Evolutionary conservation across 2,888 invertebrate species (phyloP), one percentile per base, ranked within the genome.

Genomic region (Ornithoptera priamus): DNA sequence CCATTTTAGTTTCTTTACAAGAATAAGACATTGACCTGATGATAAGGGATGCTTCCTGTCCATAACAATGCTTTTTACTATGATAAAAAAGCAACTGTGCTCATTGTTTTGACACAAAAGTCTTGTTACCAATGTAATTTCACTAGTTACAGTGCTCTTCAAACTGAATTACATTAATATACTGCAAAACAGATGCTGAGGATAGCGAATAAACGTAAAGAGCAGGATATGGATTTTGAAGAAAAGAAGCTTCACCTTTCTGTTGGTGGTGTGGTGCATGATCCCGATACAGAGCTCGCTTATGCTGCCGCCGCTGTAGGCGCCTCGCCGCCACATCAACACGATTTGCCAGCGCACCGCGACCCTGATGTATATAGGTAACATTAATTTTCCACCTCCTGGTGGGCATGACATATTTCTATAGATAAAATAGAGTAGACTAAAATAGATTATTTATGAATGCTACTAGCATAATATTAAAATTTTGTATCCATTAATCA

Each of bases 221-320:
- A 98, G 86, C 97, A 97, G 78, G 98, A 99, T 83, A 96, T 97
- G 93, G 98, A 98, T 87, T 98, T 98, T 83, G 98, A 98, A 83
- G 98, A 99, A 86, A 98, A 98, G 89, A 97, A 98, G 85, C 95
- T 98, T 93, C 98, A 98, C 82, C 85, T 98, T 69, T 97, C 97
- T 3, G 93, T 97, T 67, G 92, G 92, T 0, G 90, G 92, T 0
- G 88, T 87, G 18, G 92, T 90, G 50, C 91, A 92, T 78, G 93
- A 92, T 74, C 92, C 93, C 0, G 92, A 91, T 75, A 91, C 92
- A 2, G 92, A 92, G 78, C 80, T 92, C 59, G 92, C 95, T 17
- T 94, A 96, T 80, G 95, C 96, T 4, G 94, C 96, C 22, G 95
- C 95, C 69, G 95, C 96, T 1, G 91, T 93, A 6, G 92, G 92